A percentile compares a stretch with the other conserved stretches of the same genome.
Conservation (phyloP, 2,888 invertebrate species). For the Ormyrus pomaceus region DNA sequence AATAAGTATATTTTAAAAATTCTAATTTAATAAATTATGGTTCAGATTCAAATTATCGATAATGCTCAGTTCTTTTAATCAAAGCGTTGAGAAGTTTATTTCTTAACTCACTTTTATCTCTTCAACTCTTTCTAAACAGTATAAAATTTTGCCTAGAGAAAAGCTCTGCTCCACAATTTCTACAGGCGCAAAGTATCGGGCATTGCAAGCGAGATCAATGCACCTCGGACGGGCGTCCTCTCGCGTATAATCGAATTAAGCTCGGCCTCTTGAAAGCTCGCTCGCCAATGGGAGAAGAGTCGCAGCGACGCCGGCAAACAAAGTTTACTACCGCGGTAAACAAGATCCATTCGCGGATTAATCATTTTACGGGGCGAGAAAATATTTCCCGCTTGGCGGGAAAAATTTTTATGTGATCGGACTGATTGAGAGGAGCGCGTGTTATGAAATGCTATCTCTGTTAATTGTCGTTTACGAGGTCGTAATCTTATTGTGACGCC, state of each 20-base stretch:
- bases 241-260: conserved; percentile 39
- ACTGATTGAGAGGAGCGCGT: conserved; percentile 23
- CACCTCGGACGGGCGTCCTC: not conserved
- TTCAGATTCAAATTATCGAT: too few species aligned
- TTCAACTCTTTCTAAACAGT: too few species aligned
- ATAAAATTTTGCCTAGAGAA: too few species aligned
- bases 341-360: conserved; percentile 37
- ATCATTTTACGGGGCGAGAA: conserved; percentile 43
- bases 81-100: too few species aligned
- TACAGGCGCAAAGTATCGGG: too few species aligned
- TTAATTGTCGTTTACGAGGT: conserved; percentile 46
- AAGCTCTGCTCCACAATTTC: too few species aligned
- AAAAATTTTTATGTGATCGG: conserved; percentile 40
- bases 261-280: conserved; percentile 20
- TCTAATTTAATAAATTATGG: too few species aligned
- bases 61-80: too few species aligned
- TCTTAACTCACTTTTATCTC: too few species aligned
- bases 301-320: conserved; percentile 23
- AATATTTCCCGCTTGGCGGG: not conserved
- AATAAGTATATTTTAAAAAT: too few species aligned
- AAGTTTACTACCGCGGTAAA: conserved; percentile 44
- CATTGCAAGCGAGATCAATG: too few species aligned
- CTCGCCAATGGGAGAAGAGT: conserved; percentile 18
- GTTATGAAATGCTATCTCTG: conserved; percentile 50
- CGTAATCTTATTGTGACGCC: conserved; percentile 34